Percentiles rank a stretch among this genome's conserved stretches.
Evolutionary conservation across 2,113 vertebrate species (phyloP).

Genomic region (Dipodomys merriami): DNA sequence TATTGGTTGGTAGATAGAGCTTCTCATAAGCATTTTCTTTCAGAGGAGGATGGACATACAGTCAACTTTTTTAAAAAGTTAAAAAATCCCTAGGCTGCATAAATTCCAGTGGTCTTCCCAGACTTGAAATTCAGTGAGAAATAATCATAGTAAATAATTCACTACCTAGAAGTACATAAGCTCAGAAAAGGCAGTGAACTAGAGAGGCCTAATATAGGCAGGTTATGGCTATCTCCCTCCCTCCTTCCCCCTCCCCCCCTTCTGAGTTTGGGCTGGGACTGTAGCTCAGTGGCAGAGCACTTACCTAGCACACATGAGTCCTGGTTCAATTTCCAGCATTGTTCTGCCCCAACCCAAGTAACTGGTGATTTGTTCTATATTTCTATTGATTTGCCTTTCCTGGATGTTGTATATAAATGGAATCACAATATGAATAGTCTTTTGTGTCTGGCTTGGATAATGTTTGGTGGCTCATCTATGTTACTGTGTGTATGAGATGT

Average conservation of each 20-base stretch:
- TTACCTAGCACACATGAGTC: background rate
- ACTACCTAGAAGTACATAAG: no score
- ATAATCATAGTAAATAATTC: no score
- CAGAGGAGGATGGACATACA: background rate
- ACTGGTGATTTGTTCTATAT: background rate
- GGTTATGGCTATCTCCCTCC: no score
- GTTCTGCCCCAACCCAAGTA: background rate
- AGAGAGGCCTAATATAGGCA: no score
- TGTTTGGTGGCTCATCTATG: background rate
- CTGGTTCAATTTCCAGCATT: background rate
- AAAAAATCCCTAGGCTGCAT: background rate
- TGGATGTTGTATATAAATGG: background rate
- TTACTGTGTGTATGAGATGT: accelerated
- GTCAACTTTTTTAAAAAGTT: background rate
- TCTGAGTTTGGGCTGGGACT: background rate
- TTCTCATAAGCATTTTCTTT: background rate
- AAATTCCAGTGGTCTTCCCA: background rate
- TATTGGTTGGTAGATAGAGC: background rate
- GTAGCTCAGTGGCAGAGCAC: background rate
- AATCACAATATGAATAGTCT: accelerated
- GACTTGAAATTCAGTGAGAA: background rate
- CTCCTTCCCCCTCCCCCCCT: no score
- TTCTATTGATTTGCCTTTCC: background rate
- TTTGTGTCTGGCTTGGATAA: background rate
- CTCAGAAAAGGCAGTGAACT: no score